A percentile compares a stretch with the other conserved stretches of the same genome.
Conservation (phyloP, 2,888 invertebrate genomes). For the Lepidocyrtoides sp. region DNA sequence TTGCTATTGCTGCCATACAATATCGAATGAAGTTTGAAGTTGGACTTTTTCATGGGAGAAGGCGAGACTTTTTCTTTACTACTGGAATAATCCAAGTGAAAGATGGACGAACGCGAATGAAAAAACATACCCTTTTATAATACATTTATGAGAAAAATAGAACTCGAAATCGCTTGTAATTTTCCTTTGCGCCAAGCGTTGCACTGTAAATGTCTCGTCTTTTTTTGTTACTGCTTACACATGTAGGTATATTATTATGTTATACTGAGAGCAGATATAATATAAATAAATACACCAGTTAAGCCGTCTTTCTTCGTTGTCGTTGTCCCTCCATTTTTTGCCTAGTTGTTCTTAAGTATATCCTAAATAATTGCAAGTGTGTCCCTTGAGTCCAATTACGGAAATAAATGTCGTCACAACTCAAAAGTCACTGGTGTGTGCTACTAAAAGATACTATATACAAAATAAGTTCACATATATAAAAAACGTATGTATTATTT, state of each 20-base stretch:
- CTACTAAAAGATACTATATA: neutral
- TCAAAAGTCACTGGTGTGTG: conserved; percentile 66
- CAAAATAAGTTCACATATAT: neutral
- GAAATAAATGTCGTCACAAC: conserved; percentile 78
- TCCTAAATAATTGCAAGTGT: conserved; percentile 76
- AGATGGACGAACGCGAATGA: neutral
- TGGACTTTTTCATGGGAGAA: conserved; percentile 6
- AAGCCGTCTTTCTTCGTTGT: conserved; percentile 26
- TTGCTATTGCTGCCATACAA: neutral
- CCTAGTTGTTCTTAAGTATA: conserved; percentile 56
- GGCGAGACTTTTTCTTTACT: conserved; percentile 4
- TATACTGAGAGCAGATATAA: conserved; percentile 22
- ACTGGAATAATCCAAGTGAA: conserved; percentile 12
- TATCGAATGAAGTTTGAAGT: neutral
- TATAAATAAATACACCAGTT: conserved; percentile 6
- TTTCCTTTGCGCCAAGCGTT: conserved; percentile 28
- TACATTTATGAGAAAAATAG: neutral
- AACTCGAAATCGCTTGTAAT: conserved; percentile 32
- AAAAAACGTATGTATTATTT: neutral
- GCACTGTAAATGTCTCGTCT: neutral
- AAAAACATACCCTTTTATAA: conserved; percentile 8
- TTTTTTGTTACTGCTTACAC: neutral
- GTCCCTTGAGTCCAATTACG: conserved; percentile 76
- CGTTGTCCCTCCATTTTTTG: conserved; percentile 34
- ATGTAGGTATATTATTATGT: conserved; percentile 25